Evolutionary conservation across 2,113 vertebrate species (phyloP), one percentile per base, ranked within the genome.

Genomic region (Tichodroma muraria): DNA sequence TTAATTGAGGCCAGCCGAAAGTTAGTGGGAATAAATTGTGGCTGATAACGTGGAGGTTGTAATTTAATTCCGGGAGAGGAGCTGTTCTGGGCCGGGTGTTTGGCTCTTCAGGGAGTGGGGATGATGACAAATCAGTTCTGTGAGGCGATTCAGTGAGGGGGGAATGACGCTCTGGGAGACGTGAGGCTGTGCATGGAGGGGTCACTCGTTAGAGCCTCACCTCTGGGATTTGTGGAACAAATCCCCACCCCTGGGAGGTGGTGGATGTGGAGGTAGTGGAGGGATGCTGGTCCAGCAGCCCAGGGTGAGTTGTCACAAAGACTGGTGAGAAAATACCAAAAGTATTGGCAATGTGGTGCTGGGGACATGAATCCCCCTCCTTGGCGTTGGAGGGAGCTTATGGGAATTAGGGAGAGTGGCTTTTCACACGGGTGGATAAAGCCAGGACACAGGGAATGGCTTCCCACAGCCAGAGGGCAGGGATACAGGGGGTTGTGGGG

Each of bases 1-100:
- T 96, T 97, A 97, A 97, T 96, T 96, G 97, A 94, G 97, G 96
- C 95, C 96, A 71, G 80, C 28, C 57, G 93, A 96, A 94, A 94
- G 93, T 95, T 95, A 81, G 76, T 71, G 47, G 89, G 57, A 70
- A 89, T 96, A 85, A 95, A 96, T 94, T 38, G 89, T 33, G 82
- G 94, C 88, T 86, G 91, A 80, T 92, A 94, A 96, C 49, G 89
- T 4, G 3, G 40, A 89, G 85, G 49, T 56, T 84, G 81, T 40
- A 45, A 57, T 90, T 91, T 82, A 87, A 95, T 94, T 68, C 19
- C 3, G 53, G 82, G 63, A 80, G 80, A 90, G 76, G 61, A 92
- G 53, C 57, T 13, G 64, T 15, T 91, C 59, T 80, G 28, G 64
- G 63, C 76, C 4, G 21, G 13, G 19, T 15, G 19, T 72, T 94